Evolutionary conservation across 2,113 vertebrate species (phyloP), one percentile per base, ranked within the genome.

Genomic region (Perca flavescens): DNA sequence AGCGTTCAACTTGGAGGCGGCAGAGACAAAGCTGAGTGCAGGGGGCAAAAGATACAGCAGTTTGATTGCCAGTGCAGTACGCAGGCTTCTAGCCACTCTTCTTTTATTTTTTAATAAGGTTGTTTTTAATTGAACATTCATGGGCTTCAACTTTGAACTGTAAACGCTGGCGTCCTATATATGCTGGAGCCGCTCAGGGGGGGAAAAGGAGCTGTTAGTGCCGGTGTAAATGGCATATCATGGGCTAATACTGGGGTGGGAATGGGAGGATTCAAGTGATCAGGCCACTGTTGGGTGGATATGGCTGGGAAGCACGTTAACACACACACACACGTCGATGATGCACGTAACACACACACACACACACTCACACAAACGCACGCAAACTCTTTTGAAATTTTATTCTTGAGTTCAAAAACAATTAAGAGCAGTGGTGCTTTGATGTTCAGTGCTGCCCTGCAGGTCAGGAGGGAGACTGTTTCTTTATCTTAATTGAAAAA

Each of bases 401-500:
- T 69, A 86, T 89, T 88, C 83, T 92, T 73, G 64, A 86, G 86
- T 77, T 83, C 60, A 83, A 86, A 92, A 95, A 93, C 94, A 91
- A 91, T 91, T 90, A 92, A 85, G 77, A 74, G 82, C 79, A 46
- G 66, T 3, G 82, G 63, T 5, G 80, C 94, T 95, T 95, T 96
- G 95, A 96, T 94, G 94, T 94, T 66, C 60, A 63, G 80, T 13
- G 88, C 76, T 77, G 92, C 86, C 94, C 94, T 28, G 86, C 90
- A 91, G 94, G 94, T 95, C 93, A 94, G 85, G 72, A 89, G 83
- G 92, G 82, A 86, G 84, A 90, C 88, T 86, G 89, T 73, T 86
- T 73, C 93, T 95, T 95, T 95, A 95, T 95, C 94, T 95, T 94
- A 95, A 95, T 95, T 95, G 91, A 93, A 95, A 95, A 95, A 95